Base-by-base conservation (phyloP, 1,140 invertebrate genomes). In the Eumeta japonica region DNA sequence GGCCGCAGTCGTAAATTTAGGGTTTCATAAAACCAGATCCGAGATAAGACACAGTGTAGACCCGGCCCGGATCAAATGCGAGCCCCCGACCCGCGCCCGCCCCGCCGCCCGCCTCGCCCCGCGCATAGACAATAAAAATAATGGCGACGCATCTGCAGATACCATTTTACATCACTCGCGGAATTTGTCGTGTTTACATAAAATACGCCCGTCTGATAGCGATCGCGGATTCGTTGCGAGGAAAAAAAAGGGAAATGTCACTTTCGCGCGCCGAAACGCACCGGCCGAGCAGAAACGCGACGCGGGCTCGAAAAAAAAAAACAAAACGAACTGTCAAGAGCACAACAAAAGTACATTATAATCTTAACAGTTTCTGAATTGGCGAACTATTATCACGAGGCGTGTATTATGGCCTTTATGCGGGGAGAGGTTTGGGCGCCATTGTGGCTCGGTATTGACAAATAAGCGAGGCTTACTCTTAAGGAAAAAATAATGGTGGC, bases 1-100 rank as follows among this genome's bases (percentile, higher is more conserved):
- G 51, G 49, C 65, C 63, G 45, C 68, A 73, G 58, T 73, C 68
- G 68, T 73, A 73, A 73, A 73, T 73, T 73, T 71, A 71, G 68
- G 68, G 68, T 71, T 73, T 73, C 66, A 73, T 73, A 73, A 73
- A 73, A 73, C 68, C 66, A 68, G 68, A 73, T 73, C 57, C 51
- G 59, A 73, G 68, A 73, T 73, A 74, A 74, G 62, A 73, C 68
- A 70, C 65, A 73, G 66, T 62, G 70, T 56, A 55, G 56, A 62
- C 58, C 28, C 50, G 48, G 55, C 59, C 59, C 65, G 64, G 64
- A 68, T 70, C 70, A 68, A 74, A 74, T 66, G 64, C 58, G 64
- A 61, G 54, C 55, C 57, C 62, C 50, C 45, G 53, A 58, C 48
- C 52, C 50, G 54, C 57, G 61, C 50, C 45, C 52, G 57, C 48